Conservation (phyloP, 1,140 invertebrate species). For the Plutomurus gul region DNA sequence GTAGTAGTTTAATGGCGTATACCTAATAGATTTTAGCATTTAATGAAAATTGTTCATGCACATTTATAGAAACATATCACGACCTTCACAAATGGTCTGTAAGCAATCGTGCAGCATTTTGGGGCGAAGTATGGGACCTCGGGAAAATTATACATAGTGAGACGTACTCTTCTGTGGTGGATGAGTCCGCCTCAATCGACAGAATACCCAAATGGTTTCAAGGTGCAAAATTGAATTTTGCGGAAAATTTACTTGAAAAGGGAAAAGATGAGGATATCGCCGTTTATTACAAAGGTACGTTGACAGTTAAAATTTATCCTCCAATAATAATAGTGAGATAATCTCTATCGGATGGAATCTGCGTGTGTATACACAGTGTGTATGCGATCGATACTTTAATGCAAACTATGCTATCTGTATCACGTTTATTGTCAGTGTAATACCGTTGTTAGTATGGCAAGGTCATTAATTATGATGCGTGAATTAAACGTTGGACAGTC, state of each 20-base stretch:
- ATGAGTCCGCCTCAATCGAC: constrained; percentile 47
- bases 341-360: too few species aligned
- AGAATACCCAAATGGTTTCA: constrained; percentile 52
- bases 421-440: too few species aligned
- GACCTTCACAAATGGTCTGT: constrained; percentile 53
- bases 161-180: constrained; percentile 42
- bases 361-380: too few species aligned
- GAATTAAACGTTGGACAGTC: too few species aligned
- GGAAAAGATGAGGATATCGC: constrained; percentile 46
- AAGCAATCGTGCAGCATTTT: constrained; percentile 35
- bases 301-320: constrained; percentile 8
- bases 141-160: constrained; percentile 43
- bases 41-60: background rate
- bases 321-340: too few species aligned
- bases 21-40: background rate
- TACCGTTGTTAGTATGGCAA: too few species aligned
- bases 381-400: too few species aligned
- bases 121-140: constrained; percentile 50
- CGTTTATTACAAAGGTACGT: constrained; percentile 52
- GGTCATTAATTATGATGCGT: too few species aligned
- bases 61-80: constrained; percentile 37
- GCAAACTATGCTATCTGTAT: too few species aligned
- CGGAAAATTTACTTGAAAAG: constrained; percentile 53
- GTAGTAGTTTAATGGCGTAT: background rate
- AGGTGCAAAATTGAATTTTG: constrained; percentile 52